Evolutionary conservation across 1,140 invertebrate species (phyloP).

Genomic region (Oreohelix idahoensis): DNA sequence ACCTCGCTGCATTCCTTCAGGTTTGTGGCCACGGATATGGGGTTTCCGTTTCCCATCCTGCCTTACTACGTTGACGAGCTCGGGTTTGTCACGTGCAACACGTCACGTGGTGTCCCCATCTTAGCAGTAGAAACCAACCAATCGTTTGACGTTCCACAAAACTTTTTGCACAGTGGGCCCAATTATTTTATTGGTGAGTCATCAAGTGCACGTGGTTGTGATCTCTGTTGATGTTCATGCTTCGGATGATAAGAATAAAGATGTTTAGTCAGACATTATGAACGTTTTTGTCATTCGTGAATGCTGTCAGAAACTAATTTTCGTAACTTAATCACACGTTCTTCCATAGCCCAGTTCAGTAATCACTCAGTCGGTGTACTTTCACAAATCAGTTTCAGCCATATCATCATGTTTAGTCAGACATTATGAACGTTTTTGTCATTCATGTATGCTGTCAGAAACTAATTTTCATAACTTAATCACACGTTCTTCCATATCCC

Average conservation of each 20-base stretch:
- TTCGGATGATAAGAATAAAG: not conserved
- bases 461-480: no score
- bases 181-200: conserved; percentile 27
- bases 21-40: not conserved
- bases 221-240: no score
- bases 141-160: conserved; percentile 2
- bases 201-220: no score
- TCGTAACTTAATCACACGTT: no score
- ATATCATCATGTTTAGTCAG: no score
- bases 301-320: no score
- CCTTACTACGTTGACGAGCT: not conserved
- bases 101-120: not conserved
- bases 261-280: not conserved
- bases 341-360: no score
- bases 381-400: no score
- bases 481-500: no score
- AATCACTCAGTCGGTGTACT: no score
- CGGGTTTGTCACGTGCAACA: conserved; percentile 19
- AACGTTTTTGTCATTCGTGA: not conserved
- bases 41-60: not conserved
- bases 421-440: no score
- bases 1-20: not conserved
- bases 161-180: not conserved
- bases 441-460: no score
- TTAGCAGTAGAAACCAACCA: conserved; percentile 13